Conservation (phyloP, 2,797 vertebrate species). For the Remorina albescens region DNA sequence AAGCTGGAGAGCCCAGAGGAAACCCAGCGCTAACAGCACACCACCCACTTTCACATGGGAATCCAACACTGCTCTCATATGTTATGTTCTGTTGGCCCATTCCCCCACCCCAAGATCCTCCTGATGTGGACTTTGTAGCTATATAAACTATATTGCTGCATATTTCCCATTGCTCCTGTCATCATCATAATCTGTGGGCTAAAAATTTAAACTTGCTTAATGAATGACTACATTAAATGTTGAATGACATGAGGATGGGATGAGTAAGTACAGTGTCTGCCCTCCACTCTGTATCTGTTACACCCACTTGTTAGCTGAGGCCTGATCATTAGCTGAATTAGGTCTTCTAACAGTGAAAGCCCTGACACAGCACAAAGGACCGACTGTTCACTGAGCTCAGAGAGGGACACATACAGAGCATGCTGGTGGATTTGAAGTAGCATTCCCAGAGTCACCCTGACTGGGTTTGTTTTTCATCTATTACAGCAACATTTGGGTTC, state of each 20-base stretch:
- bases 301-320: slow-evolving; percentile 39
- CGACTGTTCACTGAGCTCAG: slow-evolving; percentile 44
- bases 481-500: slow-evolving; percentile 38
- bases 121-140: no score
- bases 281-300: slow-evolving; percentile 48
- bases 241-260: slow-evolving; percentile 9
- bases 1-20: no score
- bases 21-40: no score
- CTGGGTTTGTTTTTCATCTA: slow-evolving; percentile 30
- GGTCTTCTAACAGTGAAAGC: slow-evolving; percentile 50
- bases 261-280: slow-evolving; percentile 12
- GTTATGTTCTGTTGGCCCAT: no score
- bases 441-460: slow-evolving; percentile 48
- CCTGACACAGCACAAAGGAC: slow-evolving; percentile 51
- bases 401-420: slow-evolving; percentile 13
- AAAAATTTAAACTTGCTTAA: neutral
- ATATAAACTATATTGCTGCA: no score
- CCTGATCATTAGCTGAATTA: slow-evolving; percentile 70
- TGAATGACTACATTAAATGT: neutral
- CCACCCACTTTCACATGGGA: no score
- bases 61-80: no score
- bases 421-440: slow-evolving; percentile 18
- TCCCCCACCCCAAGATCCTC: no score
- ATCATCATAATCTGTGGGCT: no score
- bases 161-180: no score